A percentile compares a stretch with the other conserved stretches of the same genome.
Evolutionary conservation across 2,113 vertebrate species (phyloP).

Genomic region (Falcunculus frontatus): DNA sequence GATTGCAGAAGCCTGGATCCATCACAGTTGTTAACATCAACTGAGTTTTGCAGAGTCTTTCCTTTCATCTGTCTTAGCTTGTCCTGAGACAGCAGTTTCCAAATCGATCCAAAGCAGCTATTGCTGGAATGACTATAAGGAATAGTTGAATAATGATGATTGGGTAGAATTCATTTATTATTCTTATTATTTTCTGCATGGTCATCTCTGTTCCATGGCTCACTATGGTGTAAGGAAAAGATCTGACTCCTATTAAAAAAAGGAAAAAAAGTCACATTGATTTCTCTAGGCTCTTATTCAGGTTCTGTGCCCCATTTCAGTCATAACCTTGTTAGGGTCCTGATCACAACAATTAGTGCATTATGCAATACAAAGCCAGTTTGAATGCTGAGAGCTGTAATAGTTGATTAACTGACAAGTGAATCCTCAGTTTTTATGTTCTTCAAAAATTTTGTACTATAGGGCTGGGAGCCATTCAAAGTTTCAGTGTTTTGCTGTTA

Average conservation of each 20-base stretch:
- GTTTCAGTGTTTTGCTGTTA: background rate
- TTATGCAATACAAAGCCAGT: background rate
- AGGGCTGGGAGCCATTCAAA: background rate
- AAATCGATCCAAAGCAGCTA: background rate
- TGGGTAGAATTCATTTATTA: background rate
- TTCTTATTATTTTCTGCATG: background rate
- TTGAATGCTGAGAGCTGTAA: background rate
- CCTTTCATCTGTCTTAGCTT: background rate
- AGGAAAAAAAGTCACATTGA: background rate
- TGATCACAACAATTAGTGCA: background rate
- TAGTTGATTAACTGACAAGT: background rate
- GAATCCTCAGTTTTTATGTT: background rate
- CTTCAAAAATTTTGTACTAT: background rate
- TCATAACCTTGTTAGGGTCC: background rate
- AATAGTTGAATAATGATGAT: background rate
- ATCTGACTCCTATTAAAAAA: background rate
- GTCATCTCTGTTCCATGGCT: background rate
- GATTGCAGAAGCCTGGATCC: background rate
- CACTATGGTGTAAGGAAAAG: background rate
- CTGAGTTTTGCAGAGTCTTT: background rate
- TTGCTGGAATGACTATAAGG: background rate
- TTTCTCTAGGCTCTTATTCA: background rate
- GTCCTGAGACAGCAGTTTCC: background rate
- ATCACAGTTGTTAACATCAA: background rate
- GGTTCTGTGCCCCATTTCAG: background rate